Conservation (phyloP, 2,888 invertebrate genomes). For the Carabus problematicus region DNA sequence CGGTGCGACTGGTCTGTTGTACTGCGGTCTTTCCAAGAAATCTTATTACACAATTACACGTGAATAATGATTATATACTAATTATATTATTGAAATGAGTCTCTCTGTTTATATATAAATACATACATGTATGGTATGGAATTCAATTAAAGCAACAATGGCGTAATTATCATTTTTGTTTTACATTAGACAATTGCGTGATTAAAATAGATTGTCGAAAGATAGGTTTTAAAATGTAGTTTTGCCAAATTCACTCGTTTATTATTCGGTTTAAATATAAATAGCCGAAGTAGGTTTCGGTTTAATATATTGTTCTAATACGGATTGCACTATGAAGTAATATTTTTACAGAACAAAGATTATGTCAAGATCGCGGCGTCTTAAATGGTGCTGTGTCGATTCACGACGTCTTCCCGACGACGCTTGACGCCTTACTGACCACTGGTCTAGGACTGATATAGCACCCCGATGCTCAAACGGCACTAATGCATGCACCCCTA, state of each 20-base stretch:
- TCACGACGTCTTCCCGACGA: conserved; percentile 40
- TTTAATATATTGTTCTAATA: too few species aligned
- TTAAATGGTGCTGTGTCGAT: conserved; percentile 27
- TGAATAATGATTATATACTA: background rate
- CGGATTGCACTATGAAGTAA: too few species aligned
- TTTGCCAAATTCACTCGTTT: too few species aligned
- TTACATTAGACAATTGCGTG: too few species aligned
- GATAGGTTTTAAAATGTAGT: too few species aligned
- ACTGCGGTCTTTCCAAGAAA: conserved; percentile 43
- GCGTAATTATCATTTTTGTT: background rate
- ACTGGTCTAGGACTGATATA: conserved; percentile 57
- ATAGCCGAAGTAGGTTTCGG: too few species aligned
- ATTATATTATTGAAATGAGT: too few species aligned
- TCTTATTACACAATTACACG: background rate
- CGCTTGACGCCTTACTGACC: conserved; percentile 51
- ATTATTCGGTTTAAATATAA: too few species aligned
- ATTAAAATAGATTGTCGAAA: too few species aligned
- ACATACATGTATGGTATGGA: too few species aligned
- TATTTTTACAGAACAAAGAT: conserved; percentile 1
- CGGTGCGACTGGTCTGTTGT: conserved; percentile 31
- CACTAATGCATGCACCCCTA: conserved; percentile 59
- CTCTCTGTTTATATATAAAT: background rate
- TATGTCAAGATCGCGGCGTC: conserved; percentile 21
- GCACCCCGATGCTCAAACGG: conserved; percentile 45
- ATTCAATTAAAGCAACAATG: background rate